A percentile compares a stretch with the other conserved stretches of the same genome.
phyloP scores from a whole-genome alignment of 2,113 vertebrate genomes.

The Nothoprocta pentlandii region DNA sequence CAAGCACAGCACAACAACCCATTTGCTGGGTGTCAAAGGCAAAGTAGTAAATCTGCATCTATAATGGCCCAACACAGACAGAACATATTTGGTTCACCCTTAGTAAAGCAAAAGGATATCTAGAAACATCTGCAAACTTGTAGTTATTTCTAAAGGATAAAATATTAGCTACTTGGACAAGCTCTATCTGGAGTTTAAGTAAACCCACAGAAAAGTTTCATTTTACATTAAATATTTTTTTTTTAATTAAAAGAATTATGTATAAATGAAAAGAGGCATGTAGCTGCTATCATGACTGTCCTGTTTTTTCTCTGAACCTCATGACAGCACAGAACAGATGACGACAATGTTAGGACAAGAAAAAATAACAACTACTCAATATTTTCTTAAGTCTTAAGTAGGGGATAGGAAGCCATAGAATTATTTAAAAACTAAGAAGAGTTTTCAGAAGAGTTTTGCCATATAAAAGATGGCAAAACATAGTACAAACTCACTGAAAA shows the following conservation, averaged over 20 bases:
- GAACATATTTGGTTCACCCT: background rate
- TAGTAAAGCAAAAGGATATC: background rate
- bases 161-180: background rate
- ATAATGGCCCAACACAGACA: background rate
- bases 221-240: background rate
- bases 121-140: background rate
- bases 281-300: background rate
- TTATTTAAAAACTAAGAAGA: background rate
- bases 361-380: background rate
- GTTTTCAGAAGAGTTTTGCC: background rate
- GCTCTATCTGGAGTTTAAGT: background rate
- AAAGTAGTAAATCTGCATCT: background rate
- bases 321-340: background rate
- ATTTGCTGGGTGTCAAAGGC: background rate
- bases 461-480: background rate
- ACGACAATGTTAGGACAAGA: background rate
- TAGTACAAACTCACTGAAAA: accelerated
- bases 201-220: slow-evolving; percentile 21
- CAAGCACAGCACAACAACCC: background rate
- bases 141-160: background rate
- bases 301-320: background rate
- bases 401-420: background rate
- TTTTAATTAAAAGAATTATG: slow-evolving; percentile 13
- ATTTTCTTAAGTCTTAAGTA: background rate
- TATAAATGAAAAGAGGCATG: background rate